These are phyloP conservation scores for Drosophila suboccidentalis DNA, from an alignment of 2,888 invertebrate genomes.

Conservation along the genomic window DNA sequence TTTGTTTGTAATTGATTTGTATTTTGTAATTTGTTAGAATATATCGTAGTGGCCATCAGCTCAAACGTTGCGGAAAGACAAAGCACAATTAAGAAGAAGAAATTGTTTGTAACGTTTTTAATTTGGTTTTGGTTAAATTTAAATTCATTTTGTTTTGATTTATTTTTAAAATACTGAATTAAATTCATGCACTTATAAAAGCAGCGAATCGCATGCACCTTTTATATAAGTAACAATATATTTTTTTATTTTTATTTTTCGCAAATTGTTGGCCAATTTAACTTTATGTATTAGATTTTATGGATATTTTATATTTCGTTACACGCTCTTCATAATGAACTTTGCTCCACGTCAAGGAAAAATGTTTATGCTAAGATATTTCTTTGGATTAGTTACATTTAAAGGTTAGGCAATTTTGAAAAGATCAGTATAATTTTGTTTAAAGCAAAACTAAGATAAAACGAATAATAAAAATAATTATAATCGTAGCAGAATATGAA, in stretches of 20 bases:
- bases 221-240: slow-evolving; percentile 25
- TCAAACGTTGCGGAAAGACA: slow-evolving; percentile 86
- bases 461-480: slow-evolving; percentile 10
- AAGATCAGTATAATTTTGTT: slow-evolving; percentile 40
- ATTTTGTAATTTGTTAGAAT: slow-evolving; percentile 83
- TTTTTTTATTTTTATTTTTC: slow-evolving; percentile 29
- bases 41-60: slow-evolving; percentile 86
- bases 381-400: slow-evolving; percentile 69
- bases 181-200: slow-evolving; percentile 56
- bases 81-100: slow-evolving; percentile 86
- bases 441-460: slow-evolving; percentile 34
- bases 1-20: slow-evolving; percentile 80
- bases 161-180: slow-evolving; percentile 36
- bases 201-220: slow-evolving; percentile 53
- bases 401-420: slow-evolving; percentile 55
- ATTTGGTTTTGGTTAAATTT: slow-evolving; percentile 52
- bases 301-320: slow-evolving; percentile 30
- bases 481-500: not conserved
- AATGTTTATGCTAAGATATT: slow-evolving; percentile 56
- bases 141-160: slow-evolving; percentile 38
- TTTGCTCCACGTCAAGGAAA: slow-evolving; percentile 77
- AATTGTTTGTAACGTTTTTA: slow-evolving; percentile 70
- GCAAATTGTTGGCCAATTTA: slow-evolving; percentile 47
- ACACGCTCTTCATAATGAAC: slow-evolving; percentile 74
- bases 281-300: slow-evolving; percentile 13